Evolutionary conservation across 2,113 vertebrate species (phyloP), one percentile per base, ranked within the genome.

Genomic region (Sakesphorus luctuosus): DNA sequence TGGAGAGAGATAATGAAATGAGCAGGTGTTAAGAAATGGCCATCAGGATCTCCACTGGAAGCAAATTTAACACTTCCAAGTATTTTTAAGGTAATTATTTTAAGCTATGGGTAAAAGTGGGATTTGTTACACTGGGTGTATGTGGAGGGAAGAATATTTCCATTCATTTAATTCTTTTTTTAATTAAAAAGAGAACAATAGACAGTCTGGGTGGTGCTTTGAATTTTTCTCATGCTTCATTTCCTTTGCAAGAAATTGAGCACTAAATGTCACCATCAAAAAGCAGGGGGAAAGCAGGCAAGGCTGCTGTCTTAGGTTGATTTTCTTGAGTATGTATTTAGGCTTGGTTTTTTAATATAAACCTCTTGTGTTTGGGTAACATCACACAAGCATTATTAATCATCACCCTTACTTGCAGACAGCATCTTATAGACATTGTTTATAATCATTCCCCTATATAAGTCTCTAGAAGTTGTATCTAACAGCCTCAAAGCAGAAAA

Each of bases 41-140:
- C 97, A 97, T 97, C 94, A 97, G 91, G 82, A 93, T 76, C 89
- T 89, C 96, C 11, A 20, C 91, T 95, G 94, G 97, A 95, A 88
- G 88, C 56, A 93, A 93, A 65, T 69, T 49, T 61, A 87, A 84
- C 79, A 80, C 79, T 82, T 91, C 49, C 84, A 78, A 46, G 68
- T 90, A 56, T 50, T 84, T 85, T 90, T 87, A 65, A 33, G 61
- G 59, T 84, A 80, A 84, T 91, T 80, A 91, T 84, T 86, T 89
- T 67, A 89, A 91, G 47, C 43, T 56, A 2, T 26, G 25, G 47
- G 4, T 86, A 67, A 76, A 85, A 76, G 47, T 31, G 24, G 43
- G 36, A 63, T 63, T 59, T 62, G 3, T 76, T 93, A 58, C 14
- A 10, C 33, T 36, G 49, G 3, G 21, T 53, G 33, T 91, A 2